phyloP scores from a whole-genome alignment of 2,888 invertebrate species.

The Microctonus brassicae region DNA sequence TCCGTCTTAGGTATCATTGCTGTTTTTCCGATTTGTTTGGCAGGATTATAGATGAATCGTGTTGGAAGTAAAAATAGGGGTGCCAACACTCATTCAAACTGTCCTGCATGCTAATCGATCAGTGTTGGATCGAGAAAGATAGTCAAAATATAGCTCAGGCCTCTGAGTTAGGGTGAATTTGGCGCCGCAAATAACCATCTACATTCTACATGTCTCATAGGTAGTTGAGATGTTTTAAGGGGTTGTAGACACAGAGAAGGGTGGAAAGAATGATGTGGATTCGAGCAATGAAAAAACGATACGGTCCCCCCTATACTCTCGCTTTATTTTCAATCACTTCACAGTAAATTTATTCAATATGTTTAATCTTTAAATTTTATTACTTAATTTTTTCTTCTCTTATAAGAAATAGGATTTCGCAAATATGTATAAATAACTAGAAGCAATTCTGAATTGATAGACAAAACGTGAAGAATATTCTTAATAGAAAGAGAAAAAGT shows the following conservation, averaged over 20 bases:
- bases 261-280: constrained; percentile 19
- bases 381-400: background rate
- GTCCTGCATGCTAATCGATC: constrained; percentile 56
- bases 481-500: background rate
- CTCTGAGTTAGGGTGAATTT: background rate
- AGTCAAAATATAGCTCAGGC: background rate
- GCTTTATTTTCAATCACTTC: background rate
- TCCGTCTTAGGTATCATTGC: background rate
- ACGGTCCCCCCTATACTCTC: background rate
- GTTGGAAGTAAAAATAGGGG: background rate
- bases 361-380: background rate
- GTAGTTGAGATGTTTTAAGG: constrained; percentile 1
- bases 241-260: background rate
- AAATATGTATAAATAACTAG: background rate
- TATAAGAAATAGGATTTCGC: background rate
- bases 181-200: constrained; percentile 31
- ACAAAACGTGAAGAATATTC: background rate
- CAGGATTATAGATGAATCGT: background rate
- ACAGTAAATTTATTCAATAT: constrained; percentile 13
- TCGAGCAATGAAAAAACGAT: background rate
- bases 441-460: background rate
- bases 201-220: constrained; percentile 37
- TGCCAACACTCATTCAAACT: constrained; percentile 53
- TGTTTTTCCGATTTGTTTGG: constrained; percentile 20
- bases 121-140: constrained; percentile 2